A percentile compares a stretch with the other conserved stretches of the same genome.
Conservation (phyloP, 2,888 invertebrate species). For the Escarpia spicata region DNA sequence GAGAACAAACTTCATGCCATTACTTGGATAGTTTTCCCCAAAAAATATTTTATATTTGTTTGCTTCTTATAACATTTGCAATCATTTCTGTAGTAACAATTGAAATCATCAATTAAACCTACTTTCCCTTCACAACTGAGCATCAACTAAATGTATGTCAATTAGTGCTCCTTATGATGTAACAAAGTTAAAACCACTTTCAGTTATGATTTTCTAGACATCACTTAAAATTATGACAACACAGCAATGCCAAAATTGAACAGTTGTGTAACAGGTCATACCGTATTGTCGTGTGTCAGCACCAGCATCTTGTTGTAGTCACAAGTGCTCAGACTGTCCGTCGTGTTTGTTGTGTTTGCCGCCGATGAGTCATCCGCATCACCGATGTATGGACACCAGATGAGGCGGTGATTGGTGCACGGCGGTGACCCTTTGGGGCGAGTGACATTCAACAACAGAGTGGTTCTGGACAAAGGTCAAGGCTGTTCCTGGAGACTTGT, state of each 20-base stretch:
- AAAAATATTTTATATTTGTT: no score
- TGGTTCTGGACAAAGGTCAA: conserved; percentile 25
- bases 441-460: conserved; percentile 48
- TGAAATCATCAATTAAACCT: not conserved
- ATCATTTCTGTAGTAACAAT: not conserved
- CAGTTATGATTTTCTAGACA: not conserved
- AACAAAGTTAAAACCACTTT: not conserved
- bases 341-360: conserved; percentile 50
- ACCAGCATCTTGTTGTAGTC: conserved; percentile 75
- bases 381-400: conserved; percentile 94
- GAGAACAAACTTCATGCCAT: no score
- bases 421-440: conserved; percentile 54
- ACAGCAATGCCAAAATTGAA: not conserved
- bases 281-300: conserved; percentile 77
- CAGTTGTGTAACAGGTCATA: conserved; percentile 34
- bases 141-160: not conserved
- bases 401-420: conserved; percentile 76
- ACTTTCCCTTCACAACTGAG: not conserved
- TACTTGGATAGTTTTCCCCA: no score
- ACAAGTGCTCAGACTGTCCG: conserved; percentile 71
- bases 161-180: no score
- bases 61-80: not conserved
- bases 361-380: conserved; percentile 66
- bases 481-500: not conserved
- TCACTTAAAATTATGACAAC: not conserved